Evolutionary conservation across 1,140 invertebrate genomes (phyloP), one percentile per base, ranked within the genome.

Genomic region (Ectropis grisescens): DNA sequence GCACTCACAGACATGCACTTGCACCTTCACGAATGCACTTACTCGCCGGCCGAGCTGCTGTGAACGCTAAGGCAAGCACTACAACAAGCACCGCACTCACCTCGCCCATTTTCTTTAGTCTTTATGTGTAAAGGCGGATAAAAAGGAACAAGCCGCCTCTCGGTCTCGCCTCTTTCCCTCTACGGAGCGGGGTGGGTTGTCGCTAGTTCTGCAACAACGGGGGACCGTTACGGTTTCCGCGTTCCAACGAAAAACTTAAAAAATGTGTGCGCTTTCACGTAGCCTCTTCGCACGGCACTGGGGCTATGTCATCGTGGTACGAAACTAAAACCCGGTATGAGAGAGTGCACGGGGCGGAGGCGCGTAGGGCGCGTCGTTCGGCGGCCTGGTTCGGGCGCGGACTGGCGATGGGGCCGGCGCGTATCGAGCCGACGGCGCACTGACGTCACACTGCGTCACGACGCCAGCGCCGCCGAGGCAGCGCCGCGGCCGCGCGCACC

Each of bases 381-480:
- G 61, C 55, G 72, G 76, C 76, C 75, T 69, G 71, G 51, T 64
- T 60, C 71, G 72, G 74, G 71, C 72, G 74, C 69, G 74, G 79
- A 79, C 74, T 76, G 74, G 57, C 55, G 65, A 45, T 52, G 57
- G 61, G 54, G 61, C 57, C 58, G 49, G 58, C 65, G 60, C 56
- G 58, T 76, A 75, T 79, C 49, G 74, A 78, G 72, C 68, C 64
- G 67, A 56, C 57, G 54, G 72, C 67, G 61, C 74, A 69, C 64
- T 75, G 76, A 76, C 81, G 81, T 82, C 80, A 83, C 78, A 83
- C 78, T 83, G 81, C 78, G 81, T 83, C 78, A 82, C 78, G 78
- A 74, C 75, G 78, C 75, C 68, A 78, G 71, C 71, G 71, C 74
- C 67, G 70, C 70, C 54, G 52, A 55, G 43, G 47, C 37, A 38